Evolutionary conservation across 2,113 vertebrate genomes (phyloP), one percentile per base, ranked within the genome.

Genomic region (Raphicerus campestris): DNA sequence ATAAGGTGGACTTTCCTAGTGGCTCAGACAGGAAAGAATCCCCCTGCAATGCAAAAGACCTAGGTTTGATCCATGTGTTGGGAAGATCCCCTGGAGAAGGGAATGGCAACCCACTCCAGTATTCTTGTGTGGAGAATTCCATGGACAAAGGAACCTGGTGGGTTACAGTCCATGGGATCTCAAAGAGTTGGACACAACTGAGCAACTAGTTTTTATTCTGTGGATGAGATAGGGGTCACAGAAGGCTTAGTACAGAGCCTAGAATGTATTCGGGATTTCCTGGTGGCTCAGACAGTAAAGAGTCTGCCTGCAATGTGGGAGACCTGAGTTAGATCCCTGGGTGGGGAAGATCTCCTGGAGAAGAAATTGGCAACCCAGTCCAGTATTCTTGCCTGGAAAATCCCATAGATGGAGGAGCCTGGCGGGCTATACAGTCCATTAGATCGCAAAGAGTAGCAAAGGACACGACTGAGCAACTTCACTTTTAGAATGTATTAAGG

Each of bases 361-460:
- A 66, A 66, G 16, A 66, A 66, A n/a, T 10, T 66, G 4, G 4
- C 32, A 66, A 66, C 7, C 7, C 32, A 66, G 7, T 66, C 16
- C 32, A 66, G 63, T 66, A n/a, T 10, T 66, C 63, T 66, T 66
- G 61, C 61, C 32, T 66, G 32, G 61, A 66, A 19, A 66, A n/a
- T 5, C 32, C 61, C 32, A n/a, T 66, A n/a, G 61, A n/a, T 66
- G 32, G 61, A 19, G 61, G 32, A 63, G 61, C 61, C 61, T n/a
- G 32, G 32, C 0, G 0, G 32, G 7, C 61, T 26, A 26, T 66
- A 66, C 9, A n/a, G 61, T 66, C 61, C 32, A n/a, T n/a, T n/a
- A 32, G 61, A 66, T 66, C 4, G 3, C 7, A 66, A 17, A 63
- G 30, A 63, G 7, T n/a, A 4, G 61, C 61, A n/a, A 66, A 66